These are phyloP conservation scores for Boloria selene DNA, from an alignment of 2,888 invertebrate genomes.

Conservation along the genomic window DNA sequence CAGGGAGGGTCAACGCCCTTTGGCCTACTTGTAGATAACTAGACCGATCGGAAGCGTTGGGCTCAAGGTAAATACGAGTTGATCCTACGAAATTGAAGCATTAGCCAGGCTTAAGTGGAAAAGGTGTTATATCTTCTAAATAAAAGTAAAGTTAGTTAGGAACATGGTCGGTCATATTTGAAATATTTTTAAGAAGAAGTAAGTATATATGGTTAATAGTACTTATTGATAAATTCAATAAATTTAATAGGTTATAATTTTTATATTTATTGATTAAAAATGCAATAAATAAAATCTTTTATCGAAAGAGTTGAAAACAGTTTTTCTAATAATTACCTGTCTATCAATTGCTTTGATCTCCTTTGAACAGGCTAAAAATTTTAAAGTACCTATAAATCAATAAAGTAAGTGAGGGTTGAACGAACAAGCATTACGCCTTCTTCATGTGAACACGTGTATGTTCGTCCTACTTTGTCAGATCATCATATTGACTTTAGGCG, in stretches of 20 bases:
- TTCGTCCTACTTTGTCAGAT: not conserved
- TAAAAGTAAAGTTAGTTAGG: not conserved
- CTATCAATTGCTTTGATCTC: no score
- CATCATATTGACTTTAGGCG: conserved; percentile 5
- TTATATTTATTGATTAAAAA: no score
- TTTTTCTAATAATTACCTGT: no score
- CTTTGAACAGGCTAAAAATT: not conserved
- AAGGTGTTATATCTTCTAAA: conserved; percentile 18
- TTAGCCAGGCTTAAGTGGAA: conserved; percentile 23
- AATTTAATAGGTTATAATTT: not conserved
- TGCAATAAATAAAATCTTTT: no score
- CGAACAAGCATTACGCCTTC: not conserved
- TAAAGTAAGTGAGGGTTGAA: not conserved
- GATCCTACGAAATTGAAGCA: conserved; percentile 33
- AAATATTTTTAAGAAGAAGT: not conserved
- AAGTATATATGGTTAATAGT: not conserved
- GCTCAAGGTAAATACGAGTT: conserved; percentile 31
- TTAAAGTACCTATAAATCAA: not conserved
- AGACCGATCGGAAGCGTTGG: conserved; percentile 25
- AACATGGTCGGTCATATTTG: not conserved
- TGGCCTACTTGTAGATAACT: conserved; percentile 42
- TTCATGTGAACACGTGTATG: conserved; percentile 3
- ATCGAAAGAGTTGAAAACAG: no score
- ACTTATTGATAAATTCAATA: not conserved
- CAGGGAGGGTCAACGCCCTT: conserved; percentile 40